Evolutionary conservation across 1,140 invertebrate genomes (phyloP), one percentile per base, ranked within the genome.

Genomic region (Danaus melanippus): DNA sequence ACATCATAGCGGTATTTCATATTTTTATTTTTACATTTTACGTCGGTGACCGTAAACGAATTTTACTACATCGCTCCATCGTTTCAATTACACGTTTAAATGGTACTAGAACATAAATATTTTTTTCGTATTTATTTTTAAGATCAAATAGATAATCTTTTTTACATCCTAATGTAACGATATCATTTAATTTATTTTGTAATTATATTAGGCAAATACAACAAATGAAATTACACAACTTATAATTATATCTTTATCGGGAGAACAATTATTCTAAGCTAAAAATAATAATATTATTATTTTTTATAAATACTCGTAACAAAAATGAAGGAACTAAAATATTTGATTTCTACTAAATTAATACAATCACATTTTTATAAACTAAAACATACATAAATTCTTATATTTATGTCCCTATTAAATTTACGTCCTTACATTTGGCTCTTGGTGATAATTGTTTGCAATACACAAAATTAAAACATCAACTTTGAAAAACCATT

Each of bases 131-230:
- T 84, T 60, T 84, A 83, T 77, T 79, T 59, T 79, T 82, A 84
- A 80, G 79, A 84, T 83, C 77, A 86, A 86, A 86, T 86, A 86
- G 84, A 86, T 84, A 84, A 86, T 86, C 84, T 84, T 84, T 84
- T 84, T 86, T 86, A 86, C 81, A 86, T 64, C 75, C 84, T 86
- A 86, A 82, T 78, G 74, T 86, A 84, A 84, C 83, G 81, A 84
- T 84, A 84, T 84, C 71, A 80, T 73, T 71, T 70, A 70, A 71
- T 83, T 82, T 84, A 83, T 77, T 86, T 84, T 84, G 83, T 85
- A 81, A 83, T 83, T 86, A 86, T 82, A 82, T 82, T 86, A 83
- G 74, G 70, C 64, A 78, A 83, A 76, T 84, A 86, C 79, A 84
- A 86, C 83, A 84, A 86, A 86, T 83, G 73, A 83, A 84, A 82